phyloP scores from a whole-genome alignment of 1,140 invertebrate species.

The Diuraphis noxia region DNA sequence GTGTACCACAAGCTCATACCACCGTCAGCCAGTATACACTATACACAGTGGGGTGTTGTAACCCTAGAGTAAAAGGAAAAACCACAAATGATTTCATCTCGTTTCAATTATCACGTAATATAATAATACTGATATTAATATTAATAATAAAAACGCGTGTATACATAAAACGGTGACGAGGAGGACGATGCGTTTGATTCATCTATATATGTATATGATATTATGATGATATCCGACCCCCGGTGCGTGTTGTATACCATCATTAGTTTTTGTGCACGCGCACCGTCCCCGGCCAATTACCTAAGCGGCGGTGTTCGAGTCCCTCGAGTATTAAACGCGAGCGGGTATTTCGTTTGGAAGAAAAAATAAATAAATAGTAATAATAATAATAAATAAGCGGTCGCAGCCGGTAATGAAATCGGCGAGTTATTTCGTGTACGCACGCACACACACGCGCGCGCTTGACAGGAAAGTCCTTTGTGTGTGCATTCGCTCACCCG shows the following conservation, averaged over 20 bases:
- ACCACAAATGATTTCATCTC: background rate
- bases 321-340: background rate
- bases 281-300: background rate
- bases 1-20: too few species aligned
- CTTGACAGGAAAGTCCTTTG: background rate
- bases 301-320: constrained; percentile 17
- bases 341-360: background rate
- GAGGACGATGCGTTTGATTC: background rate
- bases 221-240: background rate
- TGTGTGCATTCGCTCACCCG: background rate
- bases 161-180: background rate
- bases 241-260: background rate
- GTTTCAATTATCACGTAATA: background rate
- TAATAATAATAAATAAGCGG: background rate
- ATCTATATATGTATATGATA: background rate
- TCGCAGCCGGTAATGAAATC: background rate
- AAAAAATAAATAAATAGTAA: background rate
- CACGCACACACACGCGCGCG: background rate
- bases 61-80: background rate
- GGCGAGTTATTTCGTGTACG: background rate
- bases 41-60: too few species aligned
- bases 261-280: background rate
- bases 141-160: background rate
- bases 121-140: background rate
- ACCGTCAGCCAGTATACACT: too few species aligned